Evolutionary conservation across 2,113 vertebrate genomes (phyloP).

Genomic region (Macheiramphus alcinus): DNA sequence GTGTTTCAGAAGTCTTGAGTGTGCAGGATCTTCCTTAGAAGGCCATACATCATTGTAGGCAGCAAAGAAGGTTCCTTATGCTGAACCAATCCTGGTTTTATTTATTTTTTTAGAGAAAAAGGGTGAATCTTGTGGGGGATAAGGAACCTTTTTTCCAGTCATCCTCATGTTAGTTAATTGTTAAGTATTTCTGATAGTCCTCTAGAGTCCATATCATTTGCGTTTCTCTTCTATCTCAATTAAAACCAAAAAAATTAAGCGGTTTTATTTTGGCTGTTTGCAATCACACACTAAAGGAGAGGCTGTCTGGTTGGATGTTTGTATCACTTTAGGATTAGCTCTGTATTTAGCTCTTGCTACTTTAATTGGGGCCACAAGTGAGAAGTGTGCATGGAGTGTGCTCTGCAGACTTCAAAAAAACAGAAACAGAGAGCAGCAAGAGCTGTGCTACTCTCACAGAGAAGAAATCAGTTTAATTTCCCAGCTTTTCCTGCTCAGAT

Average conservation of each 20-base stretch:
- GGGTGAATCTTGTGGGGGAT: not conserved
- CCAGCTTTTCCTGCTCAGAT: not conserved
- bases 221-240: not conserved
- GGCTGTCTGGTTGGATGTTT: not conserved
- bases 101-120: not conserved
- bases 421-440: not conserved
- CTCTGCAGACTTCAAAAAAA: not conserved
- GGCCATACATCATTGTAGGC: no score
- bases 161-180: not conserved
- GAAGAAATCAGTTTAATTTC: not conserved
- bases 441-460: not conserved
- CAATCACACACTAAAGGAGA: not conserved
- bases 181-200: not conserved
- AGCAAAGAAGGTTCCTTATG: not conserved
- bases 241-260: not conserved
- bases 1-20: not conserved
- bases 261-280: not conserved
- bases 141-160: not conserved
- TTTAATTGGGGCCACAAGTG: not conserved
- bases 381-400: not conserved
- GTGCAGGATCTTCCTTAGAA: not conserved
- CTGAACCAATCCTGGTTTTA: not conserved
- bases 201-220: accelerated
- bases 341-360: not conserved
- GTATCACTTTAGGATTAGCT: not conserved